Base-by-base conservation (phyloP, 2,888 invertebrate species). In the Epicampocera succincta region DNA sequence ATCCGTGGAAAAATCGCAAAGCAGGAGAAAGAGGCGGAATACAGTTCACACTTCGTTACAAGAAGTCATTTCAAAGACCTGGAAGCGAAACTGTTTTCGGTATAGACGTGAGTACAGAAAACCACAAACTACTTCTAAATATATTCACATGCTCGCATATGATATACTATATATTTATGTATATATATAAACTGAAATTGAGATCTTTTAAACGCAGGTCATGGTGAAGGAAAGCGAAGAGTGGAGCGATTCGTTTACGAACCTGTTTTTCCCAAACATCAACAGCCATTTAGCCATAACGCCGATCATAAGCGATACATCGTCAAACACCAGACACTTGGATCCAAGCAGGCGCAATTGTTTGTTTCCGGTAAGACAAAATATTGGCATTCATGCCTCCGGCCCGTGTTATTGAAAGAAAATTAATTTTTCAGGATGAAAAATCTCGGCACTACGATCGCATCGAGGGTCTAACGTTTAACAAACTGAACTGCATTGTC, bases 11-110 rank as follows among this genome's bases (percentile, higher is more conserved):
- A 50, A 84, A 87, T 9, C 88, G 88, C 33, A 87, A 85, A 0
- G 87, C 88, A 8, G 90, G 90, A 9, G 90, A 90, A 65, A 86
- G 87, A 12, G 87, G 89, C n/a, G 90, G 90, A 0, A 56, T 90
- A 0, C 38, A 85, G 38, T 87, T 90, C 33, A 83, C 78, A 0
- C 19, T 89, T 1, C 80, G 71, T 4, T 72, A 84, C 0, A 87
- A 87, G 68, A 29, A 81, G 13, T 80, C 85, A 1, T 82, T 83
- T 46, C n/a, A 83, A 3, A 40, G 84, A 1, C 54, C 85, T 0
- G 84, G 77, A 11, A 74, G 73, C 8, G 12, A 44, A 4, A n/a
- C 73, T 2, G 77, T 81, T 3, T 85, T 86, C 56, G 85, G 84
- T 2, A 72, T 87, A 75, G 79, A 83, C 77, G 89, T 88, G 61